phyloP scores from a whole-genome alignment of 2,888 invertebrate species.

The Bembecia ichneumoniformis region DNA sequence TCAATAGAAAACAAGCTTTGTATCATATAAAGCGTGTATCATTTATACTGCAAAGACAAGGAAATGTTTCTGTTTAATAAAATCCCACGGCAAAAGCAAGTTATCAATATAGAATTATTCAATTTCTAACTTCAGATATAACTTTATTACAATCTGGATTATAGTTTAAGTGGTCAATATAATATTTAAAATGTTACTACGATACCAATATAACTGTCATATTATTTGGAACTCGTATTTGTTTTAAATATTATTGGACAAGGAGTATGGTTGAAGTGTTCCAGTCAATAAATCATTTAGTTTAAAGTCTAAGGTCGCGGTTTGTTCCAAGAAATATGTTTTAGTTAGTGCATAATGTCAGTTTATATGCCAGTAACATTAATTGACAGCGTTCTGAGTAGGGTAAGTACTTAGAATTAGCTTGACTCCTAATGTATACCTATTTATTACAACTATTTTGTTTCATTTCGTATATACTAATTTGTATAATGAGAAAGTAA shows the following conservation, averaged over 20 bases:
- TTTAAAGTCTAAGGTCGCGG: background rate
- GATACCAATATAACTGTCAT: background rate
- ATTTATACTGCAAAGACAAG: too few relatives aligned
- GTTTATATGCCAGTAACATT: background rate
- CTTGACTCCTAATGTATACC: too few relatives aligned
- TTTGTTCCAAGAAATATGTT: background rate
- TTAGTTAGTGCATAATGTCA: background rate
- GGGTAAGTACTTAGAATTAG: constrained; percentile 2
- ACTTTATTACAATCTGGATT: background rate
- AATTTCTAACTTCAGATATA: background rate
- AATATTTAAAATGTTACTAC: background rate
- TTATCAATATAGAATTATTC: too few relatives aligned
- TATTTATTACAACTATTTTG: too few relatives aligned
- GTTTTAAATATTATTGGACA: background rate
- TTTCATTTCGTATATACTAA: too few relatives aligned
- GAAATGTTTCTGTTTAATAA: too few relatives aligned
- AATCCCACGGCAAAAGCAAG: too few relatives aligned
- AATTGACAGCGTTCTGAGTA: background rate
- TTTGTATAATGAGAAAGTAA: too few relatives aligned
- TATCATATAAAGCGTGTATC: too few relatives aligned
- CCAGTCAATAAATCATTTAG: background rate
- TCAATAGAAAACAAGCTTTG: too few relatives aligned
- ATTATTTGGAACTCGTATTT: background rate
- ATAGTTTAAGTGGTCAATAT: background rate
- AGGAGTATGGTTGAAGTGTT: background rate